Evolutionary conservation across 2,888 invertebrate species (phyloP), one percentile per base, ranked within the genome.

Genomic region (Nephrotoma flavescens): DNA sequence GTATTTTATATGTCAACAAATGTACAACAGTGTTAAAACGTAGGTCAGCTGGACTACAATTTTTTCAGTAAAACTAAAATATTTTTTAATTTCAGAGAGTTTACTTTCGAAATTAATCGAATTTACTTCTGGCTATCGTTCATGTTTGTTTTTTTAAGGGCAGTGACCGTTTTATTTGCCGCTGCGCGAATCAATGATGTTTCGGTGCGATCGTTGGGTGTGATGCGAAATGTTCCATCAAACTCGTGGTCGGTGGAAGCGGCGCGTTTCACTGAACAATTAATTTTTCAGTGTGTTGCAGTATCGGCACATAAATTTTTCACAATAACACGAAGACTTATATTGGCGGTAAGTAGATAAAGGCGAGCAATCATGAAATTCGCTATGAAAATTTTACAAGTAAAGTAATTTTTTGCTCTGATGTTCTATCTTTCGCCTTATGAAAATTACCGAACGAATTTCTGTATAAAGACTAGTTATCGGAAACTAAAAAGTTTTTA

Each of bases 1-100:
- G 86, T 96, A 94, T 90, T 96, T 95, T 89, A 94, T 96, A 88
- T 95, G 95, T 88, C 92, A 95, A 86, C 95, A 96, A 89, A 92
- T 96, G 7, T 95, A 95, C 89, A 92, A 94, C 89, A 90, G 71
- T 31, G 71, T 71, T 11, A 31, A 71, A 31, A 71, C 4, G 71
- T 71, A 31, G 4, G 71, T 71, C 31, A 19, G 0, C 0, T 31
- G 31, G 31, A 31, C 2, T 31, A 31, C 2, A 31, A 2, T 0
- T 2, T 89, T 87, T 91, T 91, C 86, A 89, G 89, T 86, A 86
- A 45, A 52, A 45, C 9, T 9, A 44, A n/a, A n/a, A 83, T n/a
- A 15, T 15, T 83, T n/a, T n/a, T 19, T 87, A 1, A 85, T 84
- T 42, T n/a, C 42, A 91, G 91, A 42, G 87, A 89, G 6, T 89